A percentile compares a stretch with the other conserved stretches of the same genome.
Conservation (phyloP, 2,113 vertebrate species). For the Calypte anna region DNA sequence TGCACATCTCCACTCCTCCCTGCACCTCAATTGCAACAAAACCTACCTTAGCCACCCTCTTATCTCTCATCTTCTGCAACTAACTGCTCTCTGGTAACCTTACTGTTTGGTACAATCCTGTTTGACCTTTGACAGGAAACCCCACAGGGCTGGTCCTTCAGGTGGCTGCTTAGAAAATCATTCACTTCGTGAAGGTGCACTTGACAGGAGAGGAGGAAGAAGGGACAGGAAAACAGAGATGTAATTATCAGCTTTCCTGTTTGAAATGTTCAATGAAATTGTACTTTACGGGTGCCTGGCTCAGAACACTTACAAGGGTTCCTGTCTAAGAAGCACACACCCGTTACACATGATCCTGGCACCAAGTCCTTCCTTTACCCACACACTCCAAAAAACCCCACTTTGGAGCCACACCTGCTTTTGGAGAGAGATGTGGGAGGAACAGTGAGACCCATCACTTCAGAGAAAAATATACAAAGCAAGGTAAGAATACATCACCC, state of each 20-base stretch:
- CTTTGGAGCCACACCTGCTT: neutral
- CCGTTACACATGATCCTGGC: neutral
- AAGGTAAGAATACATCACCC: neutral
- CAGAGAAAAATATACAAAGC: neutral
- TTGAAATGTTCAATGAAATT: slow-evolving; percentile 26
- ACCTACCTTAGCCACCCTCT: slow-evolving; percentile 54
- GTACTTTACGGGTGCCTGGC: neutral
- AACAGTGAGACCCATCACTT: neutral
- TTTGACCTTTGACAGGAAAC: neutral
- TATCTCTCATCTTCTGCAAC: slow-evolving; percentile 1
- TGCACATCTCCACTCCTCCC: slow-evolving; percentile 15
- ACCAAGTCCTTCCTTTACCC: neutral
- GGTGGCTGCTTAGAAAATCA: neutral
- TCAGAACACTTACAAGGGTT: neutral
- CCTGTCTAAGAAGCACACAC: neutral
- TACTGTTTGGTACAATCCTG: neutral
- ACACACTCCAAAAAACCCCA: neutral
- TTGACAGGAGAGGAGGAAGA: slow-evolving; percentile 43
- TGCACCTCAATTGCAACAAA: neutral
- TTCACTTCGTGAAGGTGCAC: neutral
- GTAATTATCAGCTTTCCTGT: neutral
- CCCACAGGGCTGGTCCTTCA: neutral
- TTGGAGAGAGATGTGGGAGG: neutral
- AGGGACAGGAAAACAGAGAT: slow-evolving; percentile 16
- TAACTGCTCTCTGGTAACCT: slow-evolving; percentile 22